Percentiles rank a stretch among this genome's conserved stretches.
Evolutionary conservation across 2,888 invertebrate species (phyloP).

Genomic region (Calameuta idolon): DNA sequence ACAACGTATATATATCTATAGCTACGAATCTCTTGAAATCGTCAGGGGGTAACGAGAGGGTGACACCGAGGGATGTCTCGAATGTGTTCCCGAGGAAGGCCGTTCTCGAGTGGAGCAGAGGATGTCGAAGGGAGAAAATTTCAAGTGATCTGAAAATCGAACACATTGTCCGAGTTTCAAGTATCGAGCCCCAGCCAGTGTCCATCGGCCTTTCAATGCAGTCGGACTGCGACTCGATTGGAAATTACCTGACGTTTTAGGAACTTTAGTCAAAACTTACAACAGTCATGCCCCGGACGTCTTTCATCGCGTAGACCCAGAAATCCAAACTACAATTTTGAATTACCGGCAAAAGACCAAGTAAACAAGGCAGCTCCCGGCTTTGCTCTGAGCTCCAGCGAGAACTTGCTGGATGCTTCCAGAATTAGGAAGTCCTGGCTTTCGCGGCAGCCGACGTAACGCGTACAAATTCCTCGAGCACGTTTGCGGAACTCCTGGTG

Average conservation of each 20-base stretch:
- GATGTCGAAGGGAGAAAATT: conserved; percentile 5
- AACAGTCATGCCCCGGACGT: not conserved
- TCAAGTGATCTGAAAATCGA: conserved; percentile 11
- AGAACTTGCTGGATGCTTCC: not conserved
- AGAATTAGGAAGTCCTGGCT: not conserved
- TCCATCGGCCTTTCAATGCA: not conserved
- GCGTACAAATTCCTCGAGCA: conserved; percentile 4
- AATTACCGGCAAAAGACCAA: not conserved
- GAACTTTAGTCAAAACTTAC: not conserved
- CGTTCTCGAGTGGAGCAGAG: not conserved
- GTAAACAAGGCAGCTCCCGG: not conserved
- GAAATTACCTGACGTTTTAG: conserved; percentile 7
- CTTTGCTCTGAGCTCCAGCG: not conserved
- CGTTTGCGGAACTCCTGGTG: conserved; percentile 5
- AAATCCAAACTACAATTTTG: not conserved
- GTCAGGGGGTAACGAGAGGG: not conserved
- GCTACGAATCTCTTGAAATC: not conserved
- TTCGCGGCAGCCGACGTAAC: not conserved
- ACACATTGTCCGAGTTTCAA: conserved; percentile 12
- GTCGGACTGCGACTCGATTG: conserved; percentile 3
- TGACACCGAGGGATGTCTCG: not conserved
- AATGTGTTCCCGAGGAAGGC: conserved; percentile 3
- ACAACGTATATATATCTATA: not conserved
- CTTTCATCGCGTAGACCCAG: not conserved
- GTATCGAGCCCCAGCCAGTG: not conserved